phyloP scores from a whole-genome alignment of 2,113 vertebrate genomes.

The Eurypyga helias region DNA sequence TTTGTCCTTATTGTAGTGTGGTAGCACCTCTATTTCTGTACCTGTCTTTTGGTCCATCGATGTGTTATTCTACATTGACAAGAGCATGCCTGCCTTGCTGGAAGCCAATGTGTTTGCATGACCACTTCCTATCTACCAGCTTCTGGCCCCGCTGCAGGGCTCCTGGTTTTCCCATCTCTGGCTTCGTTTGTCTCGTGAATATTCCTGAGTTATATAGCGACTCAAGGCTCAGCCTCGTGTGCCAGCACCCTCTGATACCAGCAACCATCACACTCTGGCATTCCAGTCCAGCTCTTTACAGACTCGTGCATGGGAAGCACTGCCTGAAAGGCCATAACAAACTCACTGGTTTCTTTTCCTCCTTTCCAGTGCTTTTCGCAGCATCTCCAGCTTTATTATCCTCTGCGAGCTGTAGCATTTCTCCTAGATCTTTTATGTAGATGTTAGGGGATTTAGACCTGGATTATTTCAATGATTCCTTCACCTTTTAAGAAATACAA shows the following conservation, averaged over 20 bases:
- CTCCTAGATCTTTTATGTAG: neutral
- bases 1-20: neutral
- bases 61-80: neutral
- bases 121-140: neutral
- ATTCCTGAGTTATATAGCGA: neutral
- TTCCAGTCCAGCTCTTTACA: neutral
- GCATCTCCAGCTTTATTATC: neutral
- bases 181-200: neutral
- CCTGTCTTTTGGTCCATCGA: fast-evolving
- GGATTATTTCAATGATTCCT: neutral
- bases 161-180: neutral
- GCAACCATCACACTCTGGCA: neutral
- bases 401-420: neutral
- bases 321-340: neutral
- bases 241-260: neutral
- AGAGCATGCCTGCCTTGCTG: neutral
- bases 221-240: neutral
- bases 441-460: neutral
- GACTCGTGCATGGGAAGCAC: neutral
- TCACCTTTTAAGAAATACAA: neutral
- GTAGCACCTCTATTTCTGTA: neutral
- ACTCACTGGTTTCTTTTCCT: neutral
- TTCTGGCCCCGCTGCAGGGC: neutral
- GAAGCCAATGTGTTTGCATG: neutral
- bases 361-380: neutral